Conservation (phyloP, 2,113 vertebrate genomes). For the Hiodon tergisus region DNA sequence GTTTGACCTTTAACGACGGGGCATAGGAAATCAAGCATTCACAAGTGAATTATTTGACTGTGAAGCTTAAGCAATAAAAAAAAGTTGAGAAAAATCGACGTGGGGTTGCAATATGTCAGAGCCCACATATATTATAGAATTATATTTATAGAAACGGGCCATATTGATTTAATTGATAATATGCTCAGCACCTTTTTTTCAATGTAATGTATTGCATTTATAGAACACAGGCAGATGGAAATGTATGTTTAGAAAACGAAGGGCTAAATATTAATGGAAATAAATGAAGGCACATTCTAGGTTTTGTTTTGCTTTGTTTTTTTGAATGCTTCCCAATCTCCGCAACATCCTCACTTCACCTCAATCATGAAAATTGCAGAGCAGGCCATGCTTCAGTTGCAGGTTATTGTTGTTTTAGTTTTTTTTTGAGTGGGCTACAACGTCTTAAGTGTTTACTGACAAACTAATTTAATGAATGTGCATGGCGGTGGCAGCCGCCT, state of each 20-base stretch:
- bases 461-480: slow-evolving; percentile 33
- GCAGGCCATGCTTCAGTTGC: background rate
- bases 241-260: too few species aligned
- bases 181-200: background rate
- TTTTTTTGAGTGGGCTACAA: slow-evolving; percentile 10
- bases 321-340: slow-evolving; percentile 9
- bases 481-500: slow-evolving; percentile 17
- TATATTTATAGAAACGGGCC: too few species aligned
- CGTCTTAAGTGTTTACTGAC: slow-evolving; percentile 24
- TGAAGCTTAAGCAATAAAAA: slow-evolving; percentile 22
- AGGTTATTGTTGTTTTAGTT: background rate
- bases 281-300: too few species aligned
- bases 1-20: slow-evolving; percentile 52
- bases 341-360: background rate
- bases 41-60: slow-evolving; percentile 46
- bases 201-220: background rate
- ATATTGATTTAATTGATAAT: background rate
- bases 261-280: too few species aligned
- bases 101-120: slow-evolving; percentile 5
- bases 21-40: slow-evolving; percentile 43
- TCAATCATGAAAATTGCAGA: background rate
- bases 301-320: background rate
- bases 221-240: too few species aligned
- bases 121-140: background rate
- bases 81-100: slow-evolving; percentile 3